Percentiles rank a stretch among this genome's conserved stretches.
phyloP scores from a whole-genome alignment of 2,888 invertebrate species.

The Phaedon cochleariae region DNA sequence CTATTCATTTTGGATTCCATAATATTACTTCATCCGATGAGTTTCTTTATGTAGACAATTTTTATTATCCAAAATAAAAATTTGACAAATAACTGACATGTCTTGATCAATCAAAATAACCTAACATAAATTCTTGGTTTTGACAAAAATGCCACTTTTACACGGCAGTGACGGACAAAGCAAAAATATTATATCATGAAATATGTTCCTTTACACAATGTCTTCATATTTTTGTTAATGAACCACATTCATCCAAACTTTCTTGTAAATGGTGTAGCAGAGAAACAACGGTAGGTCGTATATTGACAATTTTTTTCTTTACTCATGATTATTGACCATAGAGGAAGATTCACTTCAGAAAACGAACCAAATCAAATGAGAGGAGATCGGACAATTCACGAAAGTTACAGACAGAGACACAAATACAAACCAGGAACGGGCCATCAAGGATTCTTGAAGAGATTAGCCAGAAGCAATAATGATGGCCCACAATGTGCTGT shows the following conservation, averaged over 20 bases:
- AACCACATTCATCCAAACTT: neutral
- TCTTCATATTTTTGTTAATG: neutral
- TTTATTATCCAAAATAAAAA: neutral
- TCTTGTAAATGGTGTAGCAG: neutral
- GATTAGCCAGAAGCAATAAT: slow-evolving; percentile 23
- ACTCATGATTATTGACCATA: neutral
- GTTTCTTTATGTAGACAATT: too few species aligned
- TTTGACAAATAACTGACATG: neutral
- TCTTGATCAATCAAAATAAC: neutral
- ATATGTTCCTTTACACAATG: neutral
- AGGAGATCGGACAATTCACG: slow-evolving; percentile 33
- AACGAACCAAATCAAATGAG: neutral
- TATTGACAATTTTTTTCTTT: too few species aligned
- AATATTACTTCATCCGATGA: too few species aligned
- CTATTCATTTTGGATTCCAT: too few species aligned
- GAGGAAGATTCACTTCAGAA: neutral
- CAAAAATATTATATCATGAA: neutral
- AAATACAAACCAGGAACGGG: slow-evolving; percentile 28
- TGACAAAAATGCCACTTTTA: slow-evolving; percentile 1
- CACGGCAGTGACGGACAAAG: neutral
- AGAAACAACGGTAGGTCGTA: neutral
- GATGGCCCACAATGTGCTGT: slow-evolving; percentile 42
- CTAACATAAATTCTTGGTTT: neutral
- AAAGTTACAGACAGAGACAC: slow-evolving; percentile 37
- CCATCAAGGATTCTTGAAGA: slow-evolving; percentile 22